phyloP scores from a whole-genome alignment of 2,113 vertebrate species.

The Bagarius yarrelli region DNA sequence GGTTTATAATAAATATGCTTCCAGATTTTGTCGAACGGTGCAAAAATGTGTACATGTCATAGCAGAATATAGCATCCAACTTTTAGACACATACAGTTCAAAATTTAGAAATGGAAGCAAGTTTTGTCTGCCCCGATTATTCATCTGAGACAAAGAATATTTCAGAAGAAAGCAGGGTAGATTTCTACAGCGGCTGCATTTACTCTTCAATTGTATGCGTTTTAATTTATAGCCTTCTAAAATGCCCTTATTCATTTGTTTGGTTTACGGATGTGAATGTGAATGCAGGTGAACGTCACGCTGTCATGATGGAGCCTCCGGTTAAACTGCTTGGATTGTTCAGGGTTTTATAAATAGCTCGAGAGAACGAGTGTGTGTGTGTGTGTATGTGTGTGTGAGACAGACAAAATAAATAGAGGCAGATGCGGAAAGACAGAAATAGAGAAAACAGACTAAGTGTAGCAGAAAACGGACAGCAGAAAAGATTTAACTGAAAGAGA shows the following conservation, averaged over 20 bases:
- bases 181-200: constrained; percentile 2
- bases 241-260: constrained; percentile 17
- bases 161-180: not conserved
- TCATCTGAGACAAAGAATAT: not conserved
- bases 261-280: not conserved
- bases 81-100: not conserved
- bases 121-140: not conserved
- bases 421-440: not conserved
- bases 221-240: not conserved
- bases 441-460: too few relatives aligned
- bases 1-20: not conserved
- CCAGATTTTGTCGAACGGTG: not conserved
- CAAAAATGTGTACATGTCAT: not conserved
- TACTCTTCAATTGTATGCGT: not conserved
- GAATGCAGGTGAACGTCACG: constrained; percentile 4
- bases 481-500: not conserved
- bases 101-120: not conserved
- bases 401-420: too few relatives aligned
- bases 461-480: not conserved
- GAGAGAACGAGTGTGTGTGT: not conserved
- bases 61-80: not conserved
- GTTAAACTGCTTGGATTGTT: constrained; percentile 6
- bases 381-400: not conserved
- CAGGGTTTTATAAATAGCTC: not conserved
- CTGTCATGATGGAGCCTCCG: constrained; percentile 1